Evolutionary conservation across 92 coral and sea anemone genomes (phyloP), one percentile per base, ranked within the genome.

Genomic region (Actinernus sp.): DNA sequence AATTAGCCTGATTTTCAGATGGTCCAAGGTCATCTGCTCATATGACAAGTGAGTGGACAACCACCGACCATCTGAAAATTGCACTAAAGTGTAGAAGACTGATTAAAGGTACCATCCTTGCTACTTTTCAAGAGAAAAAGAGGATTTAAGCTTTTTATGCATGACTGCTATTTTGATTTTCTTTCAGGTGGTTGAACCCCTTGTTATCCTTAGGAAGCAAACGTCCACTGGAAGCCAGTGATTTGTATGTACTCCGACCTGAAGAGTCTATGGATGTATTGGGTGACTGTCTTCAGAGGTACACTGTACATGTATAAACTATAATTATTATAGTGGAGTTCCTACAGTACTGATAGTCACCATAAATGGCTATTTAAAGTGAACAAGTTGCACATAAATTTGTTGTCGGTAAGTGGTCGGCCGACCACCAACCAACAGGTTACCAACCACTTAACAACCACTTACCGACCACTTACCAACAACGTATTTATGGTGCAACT

Each of bases 261-360:
- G 74, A 68, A 4, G 91, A 89, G 58, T 48, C 84, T 7, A 84
- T 91, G 1, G 74, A 76, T 40, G 73, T 55, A 8, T 39, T 79
- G 24, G 91, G 88, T 24, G 88, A 89, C 14, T 68, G 51, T 9
- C 55, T 89, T 26, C 88, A 89, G 57, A 79, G 84, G 96, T 89
- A 62, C n/a, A n/a, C n/a, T 9, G 9, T 21, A 23, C 23, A 9
- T 24, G 4, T 68, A 12, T 28, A n/a, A n/a, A n/a, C n/a, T n/a
- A n/a, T n/a, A n/a, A n/a, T n/a, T n/a, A n/a, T n/a, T n/a, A n/a
- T n/a, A n/a, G n/a, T n/a, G n/a, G n/a, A n/a, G n/a, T n/a, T n/a
- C n/a, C n/a, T n/a, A n/a, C n/a, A n/a, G n/a, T n/a, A n/a, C n/a
- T n/a, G n/a, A n/a, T n/a, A n/a, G n/a, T n/a, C n/a, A n/a, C n/a